These are phyloP conservation scores for Odontomyia ornata DNA, from an alignment of 2,888 invertebrate genomes.

Conservation along the genomic window DNA sequence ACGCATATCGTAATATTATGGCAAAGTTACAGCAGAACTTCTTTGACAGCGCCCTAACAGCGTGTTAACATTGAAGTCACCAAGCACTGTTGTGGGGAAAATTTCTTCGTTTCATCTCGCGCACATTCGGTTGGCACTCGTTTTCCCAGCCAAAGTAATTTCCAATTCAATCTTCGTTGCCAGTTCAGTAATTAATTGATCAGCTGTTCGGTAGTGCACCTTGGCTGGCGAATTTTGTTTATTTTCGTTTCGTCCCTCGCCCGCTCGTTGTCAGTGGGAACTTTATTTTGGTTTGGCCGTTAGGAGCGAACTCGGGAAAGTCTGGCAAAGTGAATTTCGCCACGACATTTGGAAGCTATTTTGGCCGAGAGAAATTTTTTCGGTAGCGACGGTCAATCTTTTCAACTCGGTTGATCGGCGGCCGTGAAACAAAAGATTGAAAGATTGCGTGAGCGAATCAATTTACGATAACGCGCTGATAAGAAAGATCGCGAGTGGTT, in stretches of 20 bases:
- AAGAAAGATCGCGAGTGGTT: not conserved
- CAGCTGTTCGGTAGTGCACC: slow-evolving; percentile 1
- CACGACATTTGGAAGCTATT: not conserved
- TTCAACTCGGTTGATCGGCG: not conserved
- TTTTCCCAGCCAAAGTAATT: not conserved
- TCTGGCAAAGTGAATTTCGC: not conserved
- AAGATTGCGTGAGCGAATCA: not conserved
- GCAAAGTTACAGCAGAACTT: no score
- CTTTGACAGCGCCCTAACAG: not conserved
- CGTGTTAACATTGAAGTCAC: not conserved
- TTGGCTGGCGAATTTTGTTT: not conserved
- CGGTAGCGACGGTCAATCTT: not conserved
- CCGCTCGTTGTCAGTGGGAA: not conserved
- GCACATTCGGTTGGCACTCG: no score
- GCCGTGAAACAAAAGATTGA: not conserved
- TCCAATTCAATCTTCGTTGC: not conserved
- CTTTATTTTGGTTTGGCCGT: slow-evolving; percentile 1
- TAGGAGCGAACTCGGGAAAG: not conserved
- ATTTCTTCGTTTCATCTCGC: no score
- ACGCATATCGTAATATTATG: no score
- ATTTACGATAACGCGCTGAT: not conserved
- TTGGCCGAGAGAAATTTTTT: not conserved
- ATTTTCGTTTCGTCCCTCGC: not conserved
- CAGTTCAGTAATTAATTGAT: not conserved
- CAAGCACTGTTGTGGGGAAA: no score